phyloP scores from a whole-genome alignment of 2,113 vertebrate species.

The Brienomyrus brachyistius region DNA sequence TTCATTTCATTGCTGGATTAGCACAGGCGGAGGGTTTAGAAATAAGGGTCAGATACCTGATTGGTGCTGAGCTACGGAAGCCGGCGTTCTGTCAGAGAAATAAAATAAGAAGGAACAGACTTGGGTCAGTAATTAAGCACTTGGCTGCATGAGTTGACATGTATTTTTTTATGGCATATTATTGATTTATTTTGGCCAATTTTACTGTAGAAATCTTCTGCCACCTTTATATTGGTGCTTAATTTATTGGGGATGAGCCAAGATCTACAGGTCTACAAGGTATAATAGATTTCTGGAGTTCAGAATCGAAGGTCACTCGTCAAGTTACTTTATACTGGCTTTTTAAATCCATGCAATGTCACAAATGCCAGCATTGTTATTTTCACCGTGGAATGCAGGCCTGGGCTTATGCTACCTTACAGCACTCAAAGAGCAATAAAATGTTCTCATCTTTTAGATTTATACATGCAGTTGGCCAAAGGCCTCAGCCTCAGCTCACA shows the following conservation, averaged over 20 bases:
- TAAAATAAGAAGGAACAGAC: background rate
- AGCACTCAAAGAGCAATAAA: background rate
- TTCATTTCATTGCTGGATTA: background rate
- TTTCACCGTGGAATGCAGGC: background rate
- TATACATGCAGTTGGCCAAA: background rate
- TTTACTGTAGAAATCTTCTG: background rate
- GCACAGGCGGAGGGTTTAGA: background rate
- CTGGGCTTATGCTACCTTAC: background rate
- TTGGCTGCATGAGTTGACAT: background rate
- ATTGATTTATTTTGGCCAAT: background rate
- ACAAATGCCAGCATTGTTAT: background rate
- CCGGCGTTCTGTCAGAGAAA: background rate
- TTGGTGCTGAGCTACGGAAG: background rate
- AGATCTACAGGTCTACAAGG: background rate
- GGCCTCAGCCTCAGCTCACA: background rate
- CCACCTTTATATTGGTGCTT: background rate
- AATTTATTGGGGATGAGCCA: background rate
- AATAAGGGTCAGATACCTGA: background rate
- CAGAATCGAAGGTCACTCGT: background rate
- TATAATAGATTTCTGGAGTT: background rate
- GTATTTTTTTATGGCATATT: background rate
- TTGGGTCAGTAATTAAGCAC: background rate
- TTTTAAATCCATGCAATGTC: background rate
- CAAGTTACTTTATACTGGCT: background rate
- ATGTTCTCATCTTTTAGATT: background rate